Base-by-base conservation (phyloP, 2,797 vertebrate species). In the Phyllotis vaccarum region DNA sequence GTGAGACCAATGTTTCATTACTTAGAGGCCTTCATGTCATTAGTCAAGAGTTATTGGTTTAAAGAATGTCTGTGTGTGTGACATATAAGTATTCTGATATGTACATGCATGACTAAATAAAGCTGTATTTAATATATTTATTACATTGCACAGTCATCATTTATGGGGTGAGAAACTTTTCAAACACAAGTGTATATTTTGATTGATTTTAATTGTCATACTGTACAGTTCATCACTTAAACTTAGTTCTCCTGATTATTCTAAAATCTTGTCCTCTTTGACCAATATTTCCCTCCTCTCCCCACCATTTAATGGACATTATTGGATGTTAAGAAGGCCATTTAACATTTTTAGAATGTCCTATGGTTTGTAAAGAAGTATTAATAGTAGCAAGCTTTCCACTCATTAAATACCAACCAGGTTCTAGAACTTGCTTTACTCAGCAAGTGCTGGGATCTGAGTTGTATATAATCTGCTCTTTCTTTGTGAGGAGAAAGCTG, bases 401-500 rank as follows among this genome's bases (percentile, higher is more conserved):
- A 58, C 52, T 24, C 76, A 54, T 11, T 80, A n/a, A 91, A 74
- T 21, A 70, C 3, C 75, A n/a, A 43, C 64, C 12, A 58, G 5
- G 2, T 37, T 46, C 80, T n/a, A 40, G 31, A 62, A 75, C 56
- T 52, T 31, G 6, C 40, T 24, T 75, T 14, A 52, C 27, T 79
- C 37, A 2, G 9, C 64, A 5, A 12, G 37, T 29, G 22, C 31
- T 17, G 31, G 87, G 31, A 79, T 17, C 14, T 5, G 31, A 86
- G 60, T 24, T 62, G n/a, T 74, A 7, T 21, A 3, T 21, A 83
- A 75, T 58, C 2, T 46, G 52, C 6, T 31, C 17, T 82, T 64
- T 83, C 66, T 70, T 89, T 83, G 81, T 83, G 64, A 64, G 40
- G 46, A 95, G 29, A 29, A 76, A 80, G 78, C 80, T 70, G 13